A percentile compares a stretch with the other conserved stretches of the same genome.
phyloP scores from a whole-genome alignment of 2,888 invertebrate genomes.

The Dasysyrphus tricinctus region DNA sequence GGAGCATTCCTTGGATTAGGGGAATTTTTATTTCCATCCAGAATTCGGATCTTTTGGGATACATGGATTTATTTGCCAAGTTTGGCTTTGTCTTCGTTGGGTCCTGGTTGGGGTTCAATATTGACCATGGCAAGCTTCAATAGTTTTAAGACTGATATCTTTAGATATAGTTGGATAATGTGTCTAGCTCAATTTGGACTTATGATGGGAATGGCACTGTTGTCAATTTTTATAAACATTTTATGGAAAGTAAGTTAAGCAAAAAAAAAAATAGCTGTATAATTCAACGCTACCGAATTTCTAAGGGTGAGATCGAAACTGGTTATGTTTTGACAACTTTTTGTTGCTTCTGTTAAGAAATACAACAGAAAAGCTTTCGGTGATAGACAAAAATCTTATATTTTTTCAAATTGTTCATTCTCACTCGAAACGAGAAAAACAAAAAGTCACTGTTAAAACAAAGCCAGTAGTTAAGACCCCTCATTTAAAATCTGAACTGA shows the following conservation, averaged over 20 bases:
- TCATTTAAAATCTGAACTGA: neutral
- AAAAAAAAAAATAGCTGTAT: too few species aligned
- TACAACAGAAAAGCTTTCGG: too few species aligned
- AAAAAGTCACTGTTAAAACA: too few species aligned
- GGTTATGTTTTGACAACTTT: neutral
- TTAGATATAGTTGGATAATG: constrained; percentile 81
- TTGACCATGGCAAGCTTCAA: constrained; percentile 93
- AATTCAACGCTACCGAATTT: too few species aligned
- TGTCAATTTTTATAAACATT: constrained; percentile 88
- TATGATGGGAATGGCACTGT: constrained; percentile 85
- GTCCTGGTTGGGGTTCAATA: constrained; percentile 93
- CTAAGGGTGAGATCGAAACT: neutral
- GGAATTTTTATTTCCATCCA: neutral
- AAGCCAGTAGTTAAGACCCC: neutral
- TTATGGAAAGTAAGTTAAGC: constrained; percentile 81
- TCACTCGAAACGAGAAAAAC: too few species aligned
- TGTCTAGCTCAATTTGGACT: constrained; percentile 78
- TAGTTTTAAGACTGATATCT: constrained; percentile 88
- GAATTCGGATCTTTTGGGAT: neutral
- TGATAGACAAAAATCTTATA: too few species aligned
- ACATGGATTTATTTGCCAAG: constrained; percentile 69
- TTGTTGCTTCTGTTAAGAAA: too few species aligned
- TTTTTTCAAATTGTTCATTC: too few species aligned
- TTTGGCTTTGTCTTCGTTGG: constrained; percentile 88
- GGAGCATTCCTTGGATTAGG: constrained; percentile 75